Percentiles rank a stretch among this genome's conserved stretches.
These are phyloP conservation scores for Istiophorus platypterus DNA, from an alignment of 2,113 vertebrate species.

Conservation along the genomic window DNA sequence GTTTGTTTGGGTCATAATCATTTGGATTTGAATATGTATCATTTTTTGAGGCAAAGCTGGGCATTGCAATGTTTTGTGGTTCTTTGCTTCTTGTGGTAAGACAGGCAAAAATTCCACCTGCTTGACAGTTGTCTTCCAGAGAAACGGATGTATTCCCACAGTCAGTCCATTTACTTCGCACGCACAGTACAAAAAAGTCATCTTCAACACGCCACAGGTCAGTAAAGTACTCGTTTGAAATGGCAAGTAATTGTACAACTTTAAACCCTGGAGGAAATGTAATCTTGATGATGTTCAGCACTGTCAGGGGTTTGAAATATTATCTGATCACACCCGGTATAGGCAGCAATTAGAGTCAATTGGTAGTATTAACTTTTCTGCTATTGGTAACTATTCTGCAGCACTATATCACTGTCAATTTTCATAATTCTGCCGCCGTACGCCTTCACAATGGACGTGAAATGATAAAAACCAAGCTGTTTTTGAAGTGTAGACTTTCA, in stretches of 20 bases:
- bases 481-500: no score
- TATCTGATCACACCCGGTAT: background rate
- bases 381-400: no score
- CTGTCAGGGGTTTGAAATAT: background rate
- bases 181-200: background rate
- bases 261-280: slow-evolving; percentile 6
- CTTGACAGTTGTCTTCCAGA: background rate
- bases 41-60: background rate
- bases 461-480: no score
- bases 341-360: background rate
- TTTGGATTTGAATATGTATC: background rate
- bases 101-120: background rate
- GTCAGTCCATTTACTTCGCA: background rate
- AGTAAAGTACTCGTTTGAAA: background rate
- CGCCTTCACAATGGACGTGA: no score
- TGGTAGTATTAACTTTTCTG: no score
- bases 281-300: background rate
- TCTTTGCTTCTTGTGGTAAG: background rate
- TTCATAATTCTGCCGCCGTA: background rate
- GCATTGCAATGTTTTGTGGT: background rate
- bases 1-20: background rate
- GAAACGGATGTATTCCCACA: no score
- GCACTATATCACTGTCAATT: background rate
- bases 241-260: slow-evolving; percentile 5
- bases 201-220: background rate